phyloP scores from a whole-genome alignment of 2,888 invertebrate genomes.

The Pachymerium ferrugineum region DNA sequence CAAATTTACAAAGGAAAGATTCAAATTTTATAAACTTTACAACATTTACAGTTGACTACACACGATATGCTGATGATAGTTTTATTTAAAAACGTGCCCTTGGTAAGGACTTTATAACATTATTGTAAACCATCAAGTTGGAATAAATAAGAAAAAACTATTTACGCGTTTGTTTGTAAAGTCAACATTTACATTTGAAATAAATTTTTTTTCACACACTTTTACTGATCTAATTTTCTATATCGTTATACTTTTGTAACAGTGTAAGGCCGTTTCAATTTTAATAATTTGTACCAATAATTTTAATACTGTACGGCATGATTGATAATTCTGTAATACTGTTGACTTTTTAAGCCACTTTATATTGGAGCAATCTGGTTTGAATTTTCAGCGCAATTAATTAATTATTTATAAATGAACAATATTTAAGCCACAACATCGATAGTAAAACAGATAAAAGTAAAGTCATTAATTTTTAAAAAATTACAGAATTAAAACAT shows the following conservation, averaged over 20 bases:
- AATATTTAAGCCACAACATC: no score
- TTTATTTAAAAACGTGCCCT: no score
- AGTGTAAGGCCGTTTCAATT: neutral
- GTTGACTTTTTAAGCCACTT: constrained; percentile 15
- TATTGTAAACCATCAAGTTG: no score
- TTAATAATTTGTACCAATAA: neutral
- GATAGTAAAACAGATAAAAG: no score
- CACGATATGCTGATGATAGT: no score
- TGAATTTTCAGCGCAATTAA: neutral
- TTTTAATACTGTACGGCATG: constrained; percentile 25
- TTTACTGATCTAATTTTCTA: constrained; percentile 8
- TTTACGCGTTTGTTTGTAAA: constrained; percentile 13
- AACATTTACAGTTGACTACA: no score
- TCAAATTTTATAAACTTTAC: no score
- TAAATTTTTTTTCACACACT: neutral
- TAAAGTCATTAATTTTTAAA: neutral
- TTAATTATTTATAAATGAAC: no score
- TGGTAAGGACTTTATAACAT: no score
- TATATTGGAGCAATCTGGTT: neutral
- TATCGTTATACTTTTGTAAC: neutral
- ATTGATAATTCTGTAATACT: constrained; percentile 12
- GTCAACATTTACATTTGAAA: neutral
- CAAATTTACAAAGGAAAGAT: no score
- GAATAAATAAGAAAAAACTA: no score
- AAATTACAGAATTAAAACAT: neutral